Evolutionary conservation across 2,113 vertebrate species (phyloP).

Genomic region (Sapajus apella): DNA sequence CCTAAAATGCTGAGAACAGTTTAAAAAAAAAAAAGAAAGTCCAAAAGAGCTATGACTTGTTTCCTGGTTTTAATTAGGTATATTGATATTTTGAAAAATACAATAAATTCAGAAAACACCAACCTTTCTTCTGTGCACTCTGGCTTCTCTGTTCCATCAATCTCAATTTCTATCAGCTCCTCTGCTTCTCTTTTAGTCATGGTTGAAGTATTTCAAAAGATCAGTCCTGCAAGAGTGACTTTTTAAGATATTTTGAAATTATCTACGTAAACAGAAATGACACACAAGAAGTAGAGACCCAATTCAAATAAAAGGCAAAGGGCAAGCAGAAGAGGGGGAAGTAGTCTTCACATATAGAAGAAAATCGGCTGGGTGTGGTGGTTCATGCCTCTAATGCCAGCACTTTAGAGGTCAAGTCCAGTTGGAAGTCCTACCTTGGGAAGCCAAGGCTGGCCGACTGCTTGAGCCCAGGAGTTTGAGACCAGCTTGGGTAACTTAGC

Average conservation of each 20-base stretch:
- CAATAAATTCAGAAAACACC: constrained; percentile 40
- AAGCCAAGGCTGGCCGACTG: not conserved
- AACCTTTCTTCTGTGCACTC: constrained; percentile 98
- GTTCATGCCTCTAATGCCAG: not conserved
- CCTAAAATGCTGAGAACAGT: not conserved
- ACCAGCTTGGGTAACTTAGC: not conserved
- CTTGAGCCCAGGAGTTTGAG: not conserved
- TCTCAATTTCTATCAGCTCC: constrained; percentile 99
- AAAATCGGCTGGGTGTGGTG: not conserved
- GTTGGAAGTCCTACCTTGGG: too few species aligned
- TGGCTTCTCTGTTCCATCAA: constrained; percentile 96
- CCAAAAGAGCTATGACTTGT: not conserved
- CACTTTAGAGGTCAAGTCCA: not conserved
- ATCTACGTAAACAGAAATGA: not conserved
- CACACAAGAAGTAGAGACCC: not conserved
- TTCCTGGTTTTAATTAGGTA: not conserved
- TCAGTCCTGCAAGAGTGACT: constrained; percentile 77
- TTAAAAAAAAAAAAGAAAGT: not conserved
- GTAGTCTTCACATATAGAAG: not conserved
- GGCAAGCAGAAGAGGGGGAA: not conserved
- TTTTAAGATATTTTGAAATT: constrained; percentile 45
- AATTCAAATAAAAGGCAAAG: constrained; percentile 33
- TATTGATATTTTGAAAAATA: not conserved
- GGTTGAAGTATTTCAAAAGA: constrained; percentile 79
- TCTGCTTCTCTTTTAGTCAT: constrained; percentile 98